Conservation (phyloP, 2,113 vertebrate species). For the Mustelus asterias region DNA sequence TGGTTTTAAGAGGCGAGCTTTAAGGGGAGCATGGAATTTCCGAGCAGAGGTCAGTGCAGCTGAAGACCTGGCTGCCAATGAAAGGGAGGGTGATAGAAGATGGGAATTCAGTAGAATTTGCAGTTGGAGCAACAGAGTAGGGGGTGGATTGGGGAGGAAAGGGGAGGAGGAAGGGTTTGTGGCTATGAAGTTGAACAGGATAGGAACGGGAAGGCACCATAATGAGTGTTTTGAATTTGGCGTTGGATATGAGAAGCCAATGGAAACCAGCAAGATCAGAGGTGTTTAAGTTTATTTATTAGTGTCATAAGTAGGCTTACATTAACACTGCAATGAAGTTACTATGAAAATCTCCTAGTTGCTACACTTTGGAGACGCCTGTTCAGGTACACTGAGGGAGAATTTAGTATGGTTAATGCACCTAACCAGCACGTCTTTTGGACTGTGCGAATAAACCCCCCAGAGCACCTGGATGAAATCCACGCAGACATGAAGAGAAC, state of each 20-base stretch:
- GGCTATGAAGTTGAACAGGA: background rate
- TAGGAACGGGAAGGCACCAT: background rate
- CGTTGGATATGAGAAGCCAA: background rate
- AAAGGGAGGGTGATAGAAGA: background rate
- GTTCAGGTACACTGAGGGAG: too few species aligned
- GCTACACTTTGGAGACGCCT: too few species aligned
- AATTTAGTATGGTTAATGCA: too few species aligned
- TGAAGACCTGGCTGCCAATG: background rate
- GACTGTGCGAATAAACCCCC: too few species aligned
- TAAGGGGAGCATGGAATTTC: background rate
- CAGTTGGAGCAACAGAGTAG: background rate
- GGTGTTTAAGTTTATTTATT: too few species aligned
- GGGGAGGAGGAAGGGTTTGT: background rate
- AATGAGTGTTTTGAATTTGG: background rate
- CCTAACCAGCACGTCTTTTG: too few species aligned
- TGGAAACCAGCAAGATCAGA: too few species aligned
- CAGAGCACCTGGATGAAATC: too few species aligned
- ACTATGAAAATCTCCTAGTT: too few species aligned
- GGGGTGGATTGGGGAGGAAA: background rate
- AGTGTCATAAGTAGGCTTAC: too few species aligned
- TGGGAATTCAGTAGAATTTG: background rate
- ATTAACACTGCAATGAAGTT: too few species aligned
- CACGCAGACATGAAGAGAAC: too few species aligned
- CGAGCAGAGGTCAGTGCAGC: background rate
- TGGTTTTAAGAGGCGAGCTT: background rate